A percentile compares a stretch with the other conserved stretches of the same genome.
Conservation (phyloP, 2,113 vertebrate species). For the Seriola quinqueradiata region DNA sequence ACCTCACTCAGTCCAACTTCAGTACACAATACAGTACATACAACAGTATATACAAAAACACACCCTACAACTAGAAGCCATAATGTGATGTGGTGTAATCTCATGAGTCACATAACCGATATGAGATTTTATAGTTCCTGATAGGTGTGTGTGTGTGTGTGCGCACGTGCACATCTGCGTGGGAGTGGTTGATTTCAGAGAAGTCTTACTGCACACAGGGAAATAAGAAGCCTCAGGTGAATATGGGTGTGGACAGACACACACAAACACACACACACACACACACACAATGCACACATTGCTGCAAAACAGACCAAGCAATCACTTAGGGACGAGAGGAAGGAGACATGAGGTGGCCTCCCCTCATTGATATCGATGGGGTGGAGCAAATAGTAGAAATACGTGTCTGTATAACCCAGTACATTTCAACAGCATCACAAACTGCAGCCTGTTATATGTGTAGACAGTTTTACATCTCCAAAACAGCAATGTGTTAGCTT, state of each 20-base stretch:
- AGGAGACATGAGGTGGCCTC: no score
- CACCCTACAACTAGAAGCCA: neutral
- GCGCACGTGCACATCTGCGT: neutral
- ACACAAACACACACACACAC: neutral
- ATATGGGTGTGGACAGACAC: conserved; percentile 34
- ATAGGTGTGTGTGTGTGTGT: neutral
- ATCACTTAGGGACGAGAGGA: no score
- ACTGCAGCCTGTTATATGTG: no score
- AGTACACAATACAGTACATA: neutral
- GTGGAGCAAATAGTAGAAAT: no score
- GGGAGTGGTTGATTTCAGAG: conserved; percentile 32
- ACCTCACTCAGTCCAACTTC: no score
- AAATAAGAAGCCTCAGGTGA: conserved; percentile 58
- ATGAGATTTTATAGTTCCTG: conserved; percentile 34
- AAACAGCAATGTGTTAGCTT: no score
- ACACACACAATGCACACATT: neutral
- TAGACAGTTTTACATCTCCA: no score
- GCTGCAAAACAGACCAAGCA: neutral
- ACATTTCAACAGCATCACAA: no score
- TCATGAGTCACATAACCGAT: conserved; percentile 27
- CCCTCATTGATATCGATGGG: no score
- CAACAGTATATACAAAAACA: conserved; percentile 6
- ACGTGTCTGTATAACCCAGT: no score
- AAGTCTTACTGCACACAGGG: conserved; percentile 30
- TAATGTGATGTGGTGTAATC: neutral